phyloP scores from a whole-genome alignment of 2,888 invertebrate genomes.

The Heteropelma amictum region DNA sequence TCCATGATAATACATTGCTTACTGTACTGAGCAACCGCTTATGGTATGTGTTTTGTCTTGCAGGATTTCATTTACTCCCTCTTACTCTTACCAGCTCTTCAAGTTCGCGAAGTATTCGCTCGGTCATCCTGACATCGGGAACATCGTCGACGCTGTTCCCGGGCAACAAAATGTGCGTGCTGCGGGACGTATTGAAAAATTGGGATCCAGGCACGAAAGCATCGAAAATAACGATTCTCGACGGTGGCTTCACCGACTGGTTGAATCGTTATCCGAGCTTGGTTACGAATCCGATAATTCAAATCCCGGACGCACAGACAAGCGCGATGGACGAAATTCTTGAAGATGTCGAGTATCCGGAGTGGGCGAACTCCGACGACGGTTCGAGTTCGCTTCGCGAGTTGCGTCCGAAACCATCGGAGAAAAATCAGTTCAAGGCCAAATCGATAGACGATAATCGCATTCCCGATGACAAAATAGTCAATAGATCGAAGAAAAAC shows the following conservation, averaged over 20 bases:
- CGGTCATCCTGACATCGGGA: background rate
- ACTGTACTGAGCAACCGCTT: too few species aligned
- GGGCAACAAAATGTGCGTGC: constrained; percentile 50
- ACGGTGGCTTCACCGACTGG: constrained; percentile 91
- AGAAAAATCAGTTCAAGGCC: background rate
- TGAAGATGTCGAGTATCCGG: constrained; percentile 69
- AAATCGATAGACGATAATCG: background rate
- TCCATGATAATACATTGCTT: too few species aligned
- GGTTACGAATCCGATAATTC: constrained; percentile 86
- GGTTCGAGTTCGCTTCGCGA: constrained; percentile 35
- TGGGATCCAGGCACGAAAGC: constrained; percentile 89
- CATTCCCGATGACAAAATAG: background rate
- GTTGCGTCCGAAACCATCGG: constrained; percentile 26
- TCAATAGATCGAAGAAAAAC: background rate
- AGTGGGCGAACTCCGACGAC: constrained; percentile 54
- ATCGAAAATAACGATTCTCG: constrained; percentile 84
- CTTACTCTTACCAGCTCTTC: background rate
- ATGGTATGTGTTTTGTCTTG: too few species aligned
- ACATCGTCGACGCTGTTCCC: constrained; percentile 66
- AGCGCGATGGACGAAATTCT: constrained; percentile 79
- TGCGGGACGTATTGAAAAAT: constrained; percentile 77
- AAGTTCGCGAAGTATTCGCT: background rate
- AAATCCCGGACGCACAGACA: constrained; percentile 76
- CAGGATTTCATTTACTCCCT: too few species aligned
- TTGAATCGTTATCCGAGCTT: constrained; percentile 87